Conservation (phyloP, 2,113 vertebrate genomes). For the Elanoides forficatus region DNA sequence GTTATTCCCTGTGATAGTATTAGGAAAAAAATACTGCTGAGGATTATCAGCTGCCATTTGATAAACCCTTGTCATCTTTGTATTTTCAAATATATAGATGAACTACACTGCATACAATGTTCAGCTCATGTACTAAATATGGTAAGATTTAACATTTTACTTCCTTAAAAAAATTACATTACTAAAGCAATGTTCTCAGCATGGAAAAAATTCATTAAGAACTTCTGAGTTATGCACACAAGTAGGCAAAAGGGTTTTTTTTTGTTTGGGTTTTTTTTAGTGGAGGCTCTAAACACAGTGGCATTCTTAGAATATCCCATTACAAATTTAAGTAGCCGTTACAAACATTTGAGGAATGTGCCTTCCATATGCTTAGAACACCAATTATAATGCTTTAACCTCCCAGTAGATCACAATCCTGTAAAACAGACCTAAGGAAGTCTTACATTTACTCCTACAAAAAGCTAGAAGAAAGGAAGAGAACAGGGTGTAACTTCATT, state of each 20-base stretch:
- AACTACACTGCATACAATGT: neutral
- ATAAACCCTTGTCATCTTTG: neutral
- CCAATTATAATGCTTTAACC: constrained; percentile 60
- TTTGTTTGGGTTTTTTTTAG: neutral
- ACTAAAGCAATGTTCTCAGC: neutral
- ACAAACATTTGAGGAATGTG: constrained; percentile 79
- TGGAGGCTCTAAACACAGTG: constrained; percentile 42
- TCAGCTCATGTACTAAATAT: neutral
- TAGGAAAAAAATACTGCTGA: neutral
- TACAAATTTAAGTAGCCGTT: constrained; percentile 74
- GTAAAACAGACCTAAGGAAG: constrained; percentile 71
- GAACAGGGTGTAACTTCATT: neutral
- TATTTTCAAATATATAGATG: neutral
- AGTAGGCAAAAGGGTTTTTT: constrained; percentile 14
- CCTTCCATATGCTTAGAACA: constrained; percentile 63
- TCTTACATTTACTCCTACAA: constrained; percentile 65
- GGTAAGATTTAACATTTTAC: neutral
- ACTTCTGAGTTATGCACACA: constrained; percentile 9
- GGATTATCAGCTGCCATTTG: neutral
- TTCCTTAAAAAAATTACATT: neutral
- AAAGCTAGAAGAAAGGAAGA: neutral
- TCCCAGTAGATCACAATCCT: constrained; percentile 68
- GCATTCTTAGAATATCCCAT: constrained; percentile 73
- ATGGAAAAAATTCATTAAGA: neutral
- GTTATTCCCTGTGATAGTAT: neutral